A percentile compares a stretch with the other conserved stretches of the same genome.
Evolutionary conservation across 2,888 invertebrate species (phyloP).

Genomic region (Sinohyriopsis cumingii): DNA sequence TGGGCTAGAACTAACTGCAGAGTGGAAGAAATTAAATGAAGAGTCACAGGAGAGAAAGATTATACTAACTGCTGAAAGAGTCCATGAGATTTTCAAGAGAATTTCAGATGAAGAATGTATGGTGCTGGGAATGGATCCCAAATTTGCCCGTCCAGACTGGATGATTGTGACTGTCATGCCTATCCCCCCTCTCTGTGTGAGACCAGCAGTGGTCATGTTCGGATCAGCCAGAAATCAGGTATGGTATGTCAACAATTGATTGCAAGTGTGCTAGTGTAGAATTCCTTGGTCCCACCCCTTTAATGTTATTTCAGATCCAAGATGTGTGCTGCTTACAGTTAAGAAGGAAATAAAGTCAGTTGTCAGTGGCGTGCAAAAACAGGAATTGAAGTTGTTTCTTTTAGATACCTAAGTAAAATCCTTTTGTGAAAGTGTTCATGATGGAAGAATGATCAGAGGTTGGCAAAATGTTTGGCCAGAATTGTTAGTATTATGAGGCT

Average conservation of each 20-base stretch:
- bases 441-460: too few species aligned
- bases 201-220: slow-evolving; percentile 99
- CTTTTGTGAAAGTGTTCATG: too few species aligned
- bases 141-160: slow-evolving; percentile 96
- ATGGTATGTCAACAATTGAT: not conserved
- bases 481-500: too few species aligned
- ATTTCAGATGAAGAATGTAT: slow-evolving; percentile 92
- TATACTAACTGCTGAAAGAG: slow-evolving; percentile 92
- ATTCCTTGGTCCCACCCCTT: too few species aligned
- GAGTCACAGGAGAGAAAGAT: slow-evolving; percentile 97
- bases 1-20: slow-evolving; percentile 94
- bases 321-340: too few species aligned
- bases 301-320: too few species aligned
- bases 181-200: slow-evolving; percentile 95
- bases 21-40: slow-evolving; percentile 98
- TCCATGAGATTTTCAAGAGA: slow-evolving; percentile 93
- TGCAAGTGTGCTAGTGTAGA: too few species aligned
- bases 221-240: slow-evolving; percentile 94
- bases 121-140: slow-evolving; percentile 95
- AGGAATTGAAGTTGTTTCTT: too few species aligned
- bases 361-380: too few species aligned
- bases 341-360: too few species aligned
- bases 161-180: slow-evolving; percentile 98
- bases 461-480: too few species aligned
- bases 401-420: too few species aligned